Percentiles rank a stretch among this genome's conserved stretches.
Evolutionary conservation across 2,888 invertebrate genomes (phyloP).

Genomic region (Rhodophaea formosa): DNA sequence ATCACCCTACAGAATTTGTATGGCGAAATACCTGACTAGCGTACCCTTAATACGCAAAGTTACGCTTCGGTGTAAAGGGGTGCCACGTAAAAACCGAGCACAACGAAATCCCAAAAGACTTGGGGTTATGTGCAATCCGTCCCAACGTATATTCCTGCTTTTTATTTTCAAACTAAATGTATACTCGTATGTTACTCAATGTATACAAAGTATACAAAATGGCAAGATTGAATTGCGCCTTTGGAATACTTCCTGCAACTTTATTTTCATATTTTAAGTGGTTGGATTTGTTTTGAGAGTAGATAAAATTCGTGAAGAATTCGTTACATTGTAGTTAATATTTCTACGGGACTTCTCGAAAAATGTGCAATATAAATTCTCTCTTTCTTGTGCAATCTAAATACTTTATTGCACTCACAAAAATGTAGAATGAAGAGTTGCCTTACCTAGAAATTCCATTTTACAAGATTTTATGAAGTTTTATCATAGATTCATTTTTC

Average conservation of each 20-base stretch:
- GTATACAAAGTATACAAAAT: slow-evolving; percentile 38
- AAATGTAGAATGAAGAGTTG: background rate
- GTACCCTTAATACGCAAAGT: no score
- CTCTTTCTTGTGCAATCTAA: background rate
- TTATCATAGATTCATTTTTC: no score
- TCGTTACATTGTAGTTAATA: background rate
- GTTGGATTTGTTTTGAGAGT: background rate
- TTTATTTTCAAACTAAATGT: slow-evolving; percentile 61
- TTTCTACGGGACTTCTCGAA: background rate
- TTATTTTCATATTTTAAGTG: slow-evolving; percentile 25
- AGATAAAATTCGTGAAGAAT: background rate
- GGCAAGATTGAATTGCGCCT: slow-evolving; percentile 33
- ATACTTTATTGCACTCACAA: background rate
- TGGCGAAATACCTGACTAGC: no score
- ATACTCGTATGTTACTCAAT: slow-evolving; percentile 29
- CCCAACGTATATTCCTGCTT: slow-evolving; percentile 48
- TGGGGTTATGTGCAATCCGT: slow-evolving; percentile 62
- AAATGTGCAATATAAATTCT: background rate
- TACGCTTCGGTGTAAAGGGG: slow-evolving; percentile 37
- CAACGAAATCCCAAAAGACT: slow-evolving; percentile 61
- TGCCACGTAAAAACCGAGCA: slow-evolving; percentile 42
- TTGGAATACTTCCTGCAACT: slow-evolving; percentile 23
- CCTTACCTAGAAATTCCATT: background rate
- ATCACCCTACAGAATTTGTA: no score
- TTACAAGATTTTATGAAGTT: no score